Base-by-base conservation (phyloP, 2,113 vertebrate genomes). In the Odontophorus gujanensis region DNA sequence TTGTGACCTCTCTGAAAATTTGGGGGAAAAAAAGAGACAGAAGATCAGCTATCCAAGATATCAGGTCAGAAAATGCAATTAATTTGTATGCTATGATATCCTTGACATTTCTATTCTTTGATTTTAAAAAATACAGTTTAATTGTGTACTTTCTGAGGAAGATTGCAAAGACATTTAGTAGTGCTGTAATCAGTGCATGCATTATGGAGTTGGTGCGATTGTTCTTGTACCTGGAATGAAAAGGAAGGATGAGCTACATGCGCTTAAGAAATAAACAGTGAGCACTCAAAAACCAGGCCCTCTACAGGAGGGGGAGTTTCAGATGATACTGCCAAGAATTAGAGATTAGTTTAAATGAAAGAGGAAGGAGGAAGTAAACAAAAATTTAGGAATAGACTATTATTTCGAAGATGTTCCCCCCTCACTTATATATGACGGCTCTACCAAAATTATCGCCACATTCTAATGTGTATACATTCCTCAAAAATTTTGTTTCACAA, bases 21-120 rank as follows among this genome's bases (percentile, higher is more conserved):
- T 99, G 99, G 99, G 99, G 99, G 69, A 99, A 99, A 95, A 99
- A 99, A 96, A 98, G 99, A 93, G 99, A 99, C 78, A 97, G 99
- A 55, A 98, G 98, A 82, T 98, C 99, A 71, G 96, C 99, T 6
- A 98, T 99, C 87, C 99, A 99, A 82, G 99, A 99, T 93, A 99
- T 99, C 95, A 99, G 99, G 99, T 99, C 43, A 93, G 97, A 95
- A 87, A 88, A 88, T 76, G 10, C 4, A 12, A 80, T 76, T 26
- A 25, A 14, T 81, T 71, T 93, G 9, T 63, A 43, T 89, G 0
- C 32, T 63, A 5, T 57, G 28, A 32, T 59, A 7, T 67, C 21
- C 12, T 82, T 53, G 36, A 77, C 66, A 69, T 76, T 15, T 21
- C 26, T 58, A 55, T 53, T 36, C 9, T 20, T 71, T 45, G 7